Evolutionary conservation across 2,888 invertebrate genomes (phyloP).

Genomic region (Athrips mouffetella): DNA sequence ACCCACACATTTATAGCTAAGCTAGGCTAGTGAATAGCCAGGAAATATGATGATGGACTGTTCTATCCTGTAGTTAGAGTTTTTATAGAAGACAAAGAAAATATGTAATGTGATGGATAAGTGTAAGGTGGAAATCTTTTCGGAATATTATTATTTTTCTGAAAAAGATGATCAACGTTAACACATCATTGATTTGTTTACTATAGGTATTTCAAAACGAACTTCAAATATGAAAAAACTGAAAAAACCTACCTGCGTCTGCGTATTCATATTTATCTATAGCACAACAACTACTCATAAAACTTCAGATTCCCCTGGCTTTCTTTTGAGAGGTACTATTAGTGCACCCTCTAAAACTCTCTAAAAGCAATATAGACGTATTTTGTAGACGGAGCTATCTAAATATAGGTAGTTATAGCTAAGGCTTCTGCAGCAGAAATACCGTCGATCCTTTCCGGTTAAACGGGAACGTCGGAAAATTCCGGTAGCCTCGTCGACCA

Average conservation of each 20-base stretch:
- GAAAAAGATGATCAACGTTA: no score
- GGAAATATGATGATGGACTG: background rate
- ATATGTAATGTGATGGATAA: background rate
- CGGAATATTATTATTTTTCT: no score
- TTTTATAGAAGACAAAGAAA: background rate
- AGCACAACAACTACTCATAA: constrained; percentile 2
- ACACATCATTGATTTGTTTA: background rate
- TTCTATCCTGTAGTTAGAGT: background rate
- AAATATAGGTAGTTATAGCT: constrained; percentile 9
- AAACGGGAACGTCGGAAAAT: constrained; percentile 34
- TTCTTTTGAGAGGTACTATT: constrained; percentile 5
- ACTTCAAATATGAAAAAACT: no score
- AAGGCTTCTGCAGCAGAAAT: constrained; percentile 32
- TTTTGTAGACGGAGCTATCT: constrained; percentile 12
- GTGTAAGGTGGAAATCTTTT: no score
- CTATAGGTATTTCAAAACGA: no score
- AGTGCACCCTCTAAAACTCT: constrained; percentile 2
- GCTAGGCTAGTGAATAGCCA: background rate
- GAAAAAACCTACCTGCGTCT: no score
- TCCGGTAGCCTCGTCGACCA: constrained; percentile 10
- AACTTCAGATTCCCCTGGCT: constrained; percentile 4
- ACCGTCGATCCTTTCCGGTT: constrained; percentile 36
- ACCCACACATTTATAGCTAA: background rate
- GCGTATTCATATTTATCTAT: background rate
- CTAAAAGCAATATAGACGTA: background rate